Evolutionary conservation across 2,797 vertebrate genomes (phyloP).

Genomic region (Carcharodon carcharias): DNA sequence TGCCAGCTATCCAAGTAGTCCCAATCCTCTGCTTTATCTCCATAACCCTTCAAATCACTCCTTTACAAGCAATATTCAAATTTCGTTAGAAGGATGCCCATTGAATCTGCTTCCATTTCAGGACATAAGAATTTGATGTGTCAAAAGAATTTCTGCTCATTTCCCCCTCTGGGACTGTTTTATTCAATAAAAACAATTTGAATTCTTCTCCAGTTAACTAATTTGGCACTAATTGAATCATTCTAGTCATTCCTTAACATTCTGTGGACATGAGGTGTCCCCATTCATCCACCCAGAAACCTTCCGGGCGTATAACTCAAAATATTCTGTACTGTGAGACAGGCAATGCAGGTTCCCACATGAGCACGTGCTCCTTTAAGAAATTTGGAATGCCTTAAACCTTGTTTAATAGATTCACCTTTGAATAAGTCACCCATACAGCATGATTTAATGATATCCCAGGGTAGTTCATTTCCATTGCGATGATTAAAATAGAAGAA

Average conservation of each 20-base stretch:
- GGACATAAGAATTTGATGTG: not conserved
- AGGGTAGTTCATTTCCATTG: not conserved
- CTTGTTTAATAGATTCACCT: not conserved
- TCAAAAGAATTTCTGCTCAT: not conserved
- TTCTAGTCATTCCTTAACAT: not conserved
- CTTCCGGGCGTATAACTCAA: not conserved
- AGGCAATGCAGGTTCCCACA: not conserved
- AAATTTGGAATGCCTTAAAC: not conserved
- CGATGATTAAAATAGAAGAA: not conserved
- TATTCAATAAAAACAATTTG: not conserved
- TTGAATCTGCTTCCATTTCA: not conserved
- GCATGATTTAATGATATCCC: conserved; percentile 1
- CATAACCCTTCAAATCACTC: not conserved
- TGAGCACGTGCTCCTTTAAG: not conserved
- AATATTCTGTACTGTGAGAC: not conserved
- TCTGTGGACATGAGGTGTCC: not conserved
- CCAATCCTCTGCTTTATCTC: not conserved
- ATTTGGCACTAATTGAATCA: not conserved
- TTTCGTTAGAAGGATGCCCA: not conserved
- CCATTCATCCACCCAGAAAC: not conserved
- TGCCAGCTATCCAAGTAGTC: not conserved
- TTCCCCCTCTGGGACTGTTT: not conserved
- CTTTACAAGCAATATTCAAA: not conserved
- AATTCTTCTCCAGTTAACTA: not conserved
- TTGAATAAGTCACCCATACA: not conserved